Base-by-base conservation (phyloP, 2,113 vertebrate genomes). In the Sylvilagus bachmani region DNA sequence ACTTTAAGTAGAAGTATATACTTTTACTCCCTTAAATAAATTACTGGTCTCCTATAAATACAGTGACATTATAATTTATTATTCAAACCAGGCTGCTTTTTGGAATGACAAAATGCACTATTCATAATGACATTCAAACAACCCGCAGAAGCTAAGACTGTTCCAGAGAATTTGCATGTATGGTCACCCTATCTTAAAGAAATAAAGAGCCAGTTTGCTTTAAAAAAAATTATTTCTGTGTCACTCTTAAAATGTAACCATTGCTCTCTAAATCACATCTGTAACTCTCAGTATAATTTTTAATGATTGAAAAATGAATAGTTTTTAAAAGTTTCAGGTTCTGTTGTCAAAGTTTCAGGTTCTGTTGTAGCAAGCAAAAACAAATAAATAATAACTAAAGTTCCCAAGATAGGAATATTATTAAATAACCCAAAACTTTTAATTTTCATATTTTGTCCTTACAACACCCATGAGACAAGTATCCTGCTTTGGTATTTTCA, bases 11-110 rank as follows among this genome's bases (percentile, higher is more conserved):
- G 49, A 7, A 66, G 2, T 36, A 86, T 64, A 58, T 69, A 27
- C 84, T 71, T 92, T 95, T 88, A 58, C 90, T 95, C n/a, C 58
- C 5, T 85, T 67, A 62, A 93, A 73, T 17, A 58, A 55, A 92
- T 71, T 6, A 10, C 25, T 93, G 19, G 22, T 82, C 61, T 96
- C 70, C 53, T 90, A 90, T 91, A 96, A 83, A 49, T 83, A 94
- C 87, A 93, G n/a, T 49, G 38, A 78, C 0, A 22, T 25, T 58
- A n/a, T 51, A 79, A 95, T 91, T 86, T 95, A 79, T 86, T 93
- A 14, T 80, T 91, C 53, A 80, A 88, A 85, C 16, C 12, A 91
- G 51, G 29, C 24, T 36, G 73, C 22, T 90, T 93, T 70, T 73
- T 64, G 82, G 29, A 85, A 24, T 88, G 25, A 86, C 77, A 96